A percentile compares a stretch with the other conserved stretches of the same genome.
Evolutionary conservation across 2,113 vertebrate species (phyloP).

Genomic region (Carassius carassius): DNA sequence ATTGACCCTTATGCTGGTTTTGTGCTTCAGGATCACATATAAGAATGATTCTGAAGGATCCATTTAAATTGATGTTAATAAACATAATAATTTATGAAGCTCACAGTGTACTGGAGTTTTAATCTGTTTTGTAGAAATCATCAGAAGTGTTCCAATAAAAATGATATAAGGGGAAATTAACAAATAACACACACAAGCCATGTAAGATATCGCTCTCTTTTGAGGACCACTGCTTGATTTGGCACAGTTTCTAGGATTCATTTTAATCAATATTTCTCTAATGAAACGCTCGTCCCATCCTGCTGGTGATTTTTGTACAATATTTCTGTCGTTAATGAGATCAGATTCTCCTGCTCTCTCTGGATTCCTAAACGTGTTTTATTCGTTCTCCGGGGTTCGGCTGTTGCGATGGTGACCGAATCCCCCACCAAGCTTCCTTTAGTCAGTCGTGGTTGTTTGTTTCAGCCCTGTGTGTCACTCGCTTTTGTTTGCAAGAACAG

Average conservation of each 20-base stretch:
- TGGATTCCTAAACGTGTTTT: constrained; percentile 62
- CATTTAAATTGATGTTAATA: too few species aligned
- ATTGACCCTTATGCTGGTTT: too few species aligned
- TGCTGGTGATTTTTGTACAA: not conserved
- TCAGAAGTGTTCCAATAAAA: constrained; percentile 33
- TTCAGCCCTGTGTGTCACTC: constrained; percentile 39
- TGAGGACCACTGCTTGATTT: not conserved
- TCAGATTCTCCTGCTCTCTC: constrained; percentile 11
- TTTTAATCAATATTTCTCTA: not conserved
- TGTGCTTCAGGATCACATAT: too few species aligned
- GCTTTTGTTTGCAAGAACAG: constrained; percentile 36
- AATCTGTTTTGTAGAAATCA: constrained; percentile 60
- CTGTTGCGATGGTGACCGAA: constrained; percentile 69
- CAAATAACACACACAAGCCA: constrained; percentile 31
- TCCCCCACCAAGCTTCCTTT: constrained; percentile 65
- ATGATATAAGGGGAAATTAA: not conserved
- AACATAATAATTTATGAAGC: constrained; percentile 43
- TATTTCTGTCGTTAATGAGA: not conserved
- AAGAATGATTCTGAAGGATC: too few species aligned
- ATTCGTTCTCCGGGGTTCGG: constrained; percentile 65
- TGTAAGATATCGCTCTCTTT: constrained; percentile 23
- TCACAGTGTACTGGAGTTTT: constrained; percentile 52
- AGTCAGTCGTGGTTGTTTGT: constrained; percentile 56
- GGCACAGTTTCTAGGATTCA: not conserved
- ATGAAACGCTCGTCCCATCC: not conserved